Evolutionary conservation across 1,140 invertebrate genomes (phyloP), one percentile per base, ranked within the genome.

Genomic region (Trichonephila clavata): DNA sequence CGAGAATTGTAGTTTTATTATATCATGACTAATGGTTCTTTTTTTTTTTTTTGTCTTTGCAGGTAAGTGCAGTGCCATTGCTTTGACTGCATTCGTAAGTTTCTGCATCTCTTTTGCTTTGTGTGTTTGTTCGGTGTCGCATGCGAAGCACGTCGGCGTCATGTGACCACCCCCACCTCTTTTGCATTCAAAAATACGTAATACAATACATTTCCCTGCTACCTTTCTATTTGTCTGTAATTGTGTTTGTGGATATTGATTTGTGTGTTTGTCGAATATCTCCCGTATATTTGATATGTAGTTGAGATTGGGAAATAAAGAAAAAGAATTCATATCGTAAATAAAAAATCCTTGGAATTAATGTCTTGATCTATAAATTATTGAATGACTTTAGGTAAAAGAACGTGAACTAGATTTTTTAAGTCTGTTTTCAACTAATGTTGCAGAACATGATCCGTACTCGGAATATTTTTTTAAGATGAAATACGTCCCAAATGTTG

Each of bases 21-120:
- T 71, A 16, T 24, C n/a, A 32, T 32, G 27, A 71, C 68, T 71
- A 71, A 71, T 27, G 13, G 24, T 71, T 32, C 68, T 16, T 24
- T 71, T 18, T 68, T 68, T n/a, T 68, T 68, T 71, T 68, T 71
- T 71, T 71, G 27, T 71, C 68, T 71, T 71, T 71, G 1, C 68
- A 71, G 68, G 68, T 71, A 32, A 71, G 68, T 71, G 27, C 27
- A 2, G 27, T 71, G 68, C 13, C 24, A 24, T 32, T 32, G 27
- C 27, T 14, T 71, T 14, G 2, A 16, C 27, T 71, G 27, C 13
- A 71, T 71, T 71, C 68, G 68, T 71, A 71, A 63, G 61, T 63
- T 63, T 71, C 68, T 71, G 5, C 13, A 71, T 71, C 24, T n/a
- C 14, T 27, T 14, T 27, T 24, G 24, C 24, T 20, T 65, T 65